Base-by-base conservation (phyloP, 2,888 invertebrate genomes). In the Drosophila monieri region DNA sequence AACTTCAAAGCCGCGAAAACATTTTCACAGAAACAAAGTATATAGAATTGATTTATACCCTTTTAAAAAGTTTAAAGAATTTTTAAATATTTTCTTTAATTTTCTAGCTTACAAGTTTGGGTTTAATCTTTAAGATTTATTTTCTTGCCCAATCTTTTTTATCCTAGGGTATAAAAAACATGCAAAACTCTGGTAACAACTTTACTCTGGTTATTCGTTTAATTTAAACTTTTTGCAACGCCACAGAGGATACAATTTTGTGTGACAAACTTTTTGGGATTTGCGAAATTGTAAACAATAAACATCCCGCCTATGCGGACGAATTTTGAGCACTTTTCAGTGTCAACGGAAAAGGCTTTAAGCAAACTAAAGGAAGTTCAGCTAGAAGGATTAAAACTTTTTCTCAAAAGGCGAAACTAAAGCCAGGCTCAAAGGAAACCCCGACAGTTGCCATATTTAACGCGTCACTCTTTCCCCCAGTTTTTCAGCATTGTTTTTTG, bases 381-480 rank as follows among this genome's bases (percentile, higher is more conserved):
- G 61, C 67, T 69, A 68, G 71, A 76, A 73, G 80, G 80, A 80
- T 84, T 84, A 76, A 86, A 81, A 77, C 76, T 81, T 86, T 86
- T 55, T 2, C 71, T 61, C 65, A 75, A 86, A 86, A 67, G 64
- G 44, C 58, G 54, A 64, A 53, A 44, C 69, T 58, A 59, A 72
- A 59, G 64, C 73, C 30, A 5, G 58, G 30, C 68, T 73, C 60
- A 77, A 49, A 77, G 48, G 52, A 46, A 30, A 35, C 10, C 15
- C 43, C 37, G 71, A 65, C 70, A 80, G 37, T 59, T 77, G 62
- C 61, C 68, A 75, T 70, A 71, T 76, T 80, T 78, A 60, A 9
- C 39, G 14, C 35, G 49, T 21, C 54, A 48, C 21, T 41, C 46
- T 71, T 15, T 18, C 12, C 3, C 12, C 9, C n/a, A 9, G 6